phyloP scores from a whole-genome alignment of 2,888 invertebrate species.

The Nymphalis c-album region DNA sequence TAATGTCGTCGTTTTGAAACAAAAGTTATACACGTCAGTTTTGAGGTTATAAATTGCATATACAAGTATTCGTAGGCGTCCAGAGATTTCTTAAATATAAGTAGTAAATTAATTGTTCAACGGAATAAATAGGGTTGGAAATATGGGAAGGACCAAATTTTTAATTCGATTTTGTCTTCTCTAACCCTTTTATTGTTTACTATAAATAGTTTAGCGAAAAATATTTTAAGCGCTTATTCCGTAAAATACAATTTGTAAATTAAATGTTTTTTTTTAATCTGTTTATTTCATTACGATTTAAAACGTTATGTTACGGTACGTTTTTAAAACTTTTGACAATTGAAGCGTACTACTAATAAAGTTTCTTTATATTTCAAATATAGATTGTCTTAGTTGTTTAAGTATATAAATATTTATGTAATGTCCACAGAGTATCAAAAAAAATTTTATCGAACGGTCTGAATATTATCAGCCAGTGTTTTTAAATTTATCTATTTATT shows the following conservation, averaged over 20 bases:
- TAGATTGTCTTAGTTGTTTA: slow-evolving; percentile 5
- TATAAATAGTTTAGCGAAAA: neutral
- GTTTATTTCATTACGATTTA: neutral
- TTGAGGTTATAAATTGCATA: slow-evolving; percentile 9
- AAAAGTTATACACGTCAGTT: neutral
- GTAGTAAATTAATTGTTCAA: slow-evolving; percentile 11
- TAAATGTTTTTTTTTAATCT: slow-evolving; percentile 9
- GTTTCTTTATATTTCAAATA: slow-evolving; percentile 6
- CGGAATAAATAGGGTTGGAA: slow-evolving; percentile 31
- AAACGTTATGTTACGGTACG: too few relatives aligned
- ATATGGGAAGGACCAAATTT: slow-evolving; percentile 31
- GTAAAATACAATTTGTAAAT: slow-evolving; percentile 3
- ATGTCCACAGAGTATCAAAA: slow-evolving; percentile 11
- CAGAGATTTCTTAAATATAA: slow-evolving; percentile 9
- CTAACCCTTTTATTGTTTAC: neutral
- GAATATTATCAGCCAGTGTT: neutral
- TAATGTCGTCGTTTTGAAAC: slow-evolving; percentile 1
- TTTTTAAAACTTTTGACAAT: slow-evolving; percentile 4
- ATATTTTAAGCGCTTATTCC: slow-evolving; percentile 9
- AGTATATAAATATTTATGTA: slow-evolving; percentile 1
- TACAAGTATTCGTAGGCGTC: slow-evolving; percentile 7
- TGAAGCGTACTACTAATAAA: neutral
- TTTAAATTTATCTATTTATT: slow-evolving; percentile 21
- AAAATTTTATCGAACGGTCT: slow-evolving; percentile 1
- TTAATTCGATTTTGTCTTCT: slow-evolving; percentile 10